Conservation (phyloP, 1,140 invertebrate species). For the Cotesia typhae region DNA sequence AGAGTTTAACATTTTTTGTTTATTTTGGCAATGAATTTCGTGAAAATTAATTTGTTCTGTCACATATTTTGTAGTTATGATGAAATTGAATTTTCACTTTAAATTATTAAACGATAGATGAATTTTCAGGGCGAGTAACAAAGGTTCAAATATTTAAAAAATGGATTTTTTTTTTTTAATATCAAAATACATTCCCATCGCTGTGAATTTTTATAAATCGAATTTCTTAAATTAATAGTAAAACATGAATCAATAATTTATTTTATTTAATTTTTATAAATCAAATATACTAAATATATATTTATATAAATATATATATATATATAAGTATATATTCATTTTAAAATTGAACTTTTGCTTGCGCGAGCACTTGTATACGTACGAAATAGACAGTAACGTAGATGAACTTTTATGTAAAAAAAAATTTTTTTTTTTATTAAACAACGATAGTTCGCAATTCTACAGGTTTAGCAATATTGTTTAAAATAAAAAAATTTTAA, state of each 20-base stretch:
- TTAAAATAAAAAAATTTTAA: neutral
- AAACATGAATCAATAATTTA: too few species aligned
- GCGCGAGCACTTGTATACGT: conserved; percentile 28
- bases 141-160: neutral
- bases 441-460: conserved; percentile 28
- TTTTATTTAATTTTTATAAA: neutral
- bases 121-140: too few species aligned
- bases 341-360: conserved; percentile 17
- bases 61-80: too few species aligned
- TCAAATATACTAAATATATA: neutral
- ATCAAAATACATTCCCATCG: neutral
- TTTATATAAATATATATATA: conserved; percentile 1
- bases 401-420: conserved; percentile 12
- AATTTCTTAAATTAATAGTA: neutral
- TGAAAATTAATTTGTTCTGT: too few species aligned
- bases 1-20: too few species aligned
- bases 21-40: too few species aligned
- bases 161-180: neutral
- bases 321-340: neutral
- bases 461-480: conserved; percentile 23
- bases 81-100: too few species aligned
- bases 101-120: too few species aligned
- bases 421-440: conserved; percentile 18
- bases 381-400: conserved; percentile 20
- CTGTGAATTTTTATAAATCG: conserved; percentile 4